Evolutionary conservation across 2,888 invertebrate genomes (phyloP).

Genomic region (Rhopalosiphum nymphaeae): DNA sequence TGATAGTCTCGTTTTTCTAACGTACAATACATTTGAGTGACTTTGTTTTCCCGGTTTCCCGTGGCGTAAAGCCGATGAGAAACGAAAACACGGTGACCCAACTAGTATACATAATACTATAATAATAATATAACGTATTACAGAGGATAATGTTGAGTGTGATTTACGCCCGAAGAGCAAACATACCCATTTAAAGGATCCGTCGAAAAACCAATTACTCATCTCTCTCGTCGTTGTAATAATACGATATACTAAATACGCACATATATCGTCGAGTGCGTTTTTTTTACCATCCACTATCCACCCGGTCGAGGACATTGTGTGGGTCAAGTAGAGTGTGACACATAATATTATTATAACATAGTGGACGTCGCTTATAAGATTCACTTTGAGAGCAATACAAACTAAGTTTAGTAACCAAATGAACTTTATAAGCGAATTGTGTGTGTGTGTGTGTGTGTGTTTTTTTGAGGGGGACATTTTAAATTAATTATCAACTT

Average conservation of each 20-base stretch:
- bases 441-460: background rate
- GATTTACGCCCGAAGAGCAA: background rate
- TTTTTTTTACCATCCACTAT: background rate
- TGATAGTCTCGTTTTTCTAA: background rate
- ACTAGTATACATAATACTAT: background rate
- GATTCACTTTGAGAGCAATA: background rate
- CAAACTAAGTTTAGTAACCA: background rate
- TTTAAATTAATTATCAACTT: background rate
- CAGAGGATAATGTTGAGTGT: background rate
- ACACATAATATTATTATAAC: background rate
- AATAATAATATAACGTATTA: background rate
- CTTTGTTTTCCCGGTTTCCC: background rate
- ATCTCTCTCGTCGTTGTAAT: background rate
- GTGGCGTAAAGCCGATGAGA: background rate
- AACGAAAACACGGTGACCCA: background rate
- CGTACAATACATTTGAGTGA: background rate
- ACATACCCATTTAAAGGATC: background rate
- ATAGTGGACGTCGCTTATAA: background rate
- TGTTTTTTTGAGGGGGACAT: background rate
- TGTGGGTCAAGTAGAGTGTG: background rate
- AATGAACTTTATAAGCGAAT: background rate
- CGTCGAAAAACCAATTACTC: conserved; percentile 20
- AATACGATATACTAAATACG: background rate
- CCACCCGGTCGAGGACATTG: background rate
- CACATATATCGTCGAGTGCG: background rate